Evolutionary conservation across 2,113 vertebrate genomes (phyloP), one percentile per base, ranked within the genome.

Genomic region (Corythornis cristatus): DNA sequence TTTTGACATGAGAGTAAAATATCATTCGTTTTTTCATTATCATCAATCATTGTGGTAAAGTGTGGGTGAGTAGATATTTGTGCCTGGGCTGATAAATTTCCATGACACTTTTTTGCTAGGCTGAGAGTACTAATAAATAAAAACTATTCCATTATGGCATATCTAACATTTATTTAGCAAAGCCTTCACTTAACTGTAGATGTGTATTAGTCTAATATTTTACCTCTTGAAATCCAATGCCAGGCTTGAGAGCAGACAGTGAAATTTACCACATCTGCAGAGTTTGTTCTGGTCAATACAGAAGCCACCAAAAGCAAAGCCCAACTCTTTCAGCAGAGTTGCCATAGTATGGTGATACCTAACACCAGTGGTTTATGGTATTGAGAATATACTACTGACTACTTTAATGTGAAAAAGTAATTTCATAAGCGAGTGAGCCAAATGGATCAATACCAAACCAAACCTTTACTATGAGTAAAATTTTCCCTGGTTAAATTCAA

Each of bases 371-470:
- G 96, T 97, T 98, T 95, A 91, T 92, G 58, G 61, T 86, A 97
- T 84, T 93, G 96, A 95, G 83, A 95, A 90, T 95, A 81, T 95
- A 93, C 76, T 90, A 90, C 95, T 89, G 96, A 92, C 81, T 95
- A 65, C 93, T 96, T 97, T 96, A 97, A 97, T 85, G 89, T 97
- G 89, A 97, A 97, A 95, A 97, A 97, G 95, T 94, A 84, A 96
- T 96, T 97, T 96, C 43, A 31, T 94, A 85, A 95, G 72, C 65
- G 76, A 95, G 71, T 11, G 82, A 96, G 96, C 97, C 97, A 98
- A 93, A 94, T 98, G 97, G 97, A 98, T 92, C 81, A 77, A 56
- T 35, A 95, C 97, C 97, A 98, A 98, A 96, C 96, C 96, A 97
- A 97, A 95, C 87, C 93, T 97, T 97, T 95, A 91, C 92, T 96